Base-by-base conservation (phyloP, 2,797 vertebrate genomes). In the Gallinago nigripennis region DNA sequence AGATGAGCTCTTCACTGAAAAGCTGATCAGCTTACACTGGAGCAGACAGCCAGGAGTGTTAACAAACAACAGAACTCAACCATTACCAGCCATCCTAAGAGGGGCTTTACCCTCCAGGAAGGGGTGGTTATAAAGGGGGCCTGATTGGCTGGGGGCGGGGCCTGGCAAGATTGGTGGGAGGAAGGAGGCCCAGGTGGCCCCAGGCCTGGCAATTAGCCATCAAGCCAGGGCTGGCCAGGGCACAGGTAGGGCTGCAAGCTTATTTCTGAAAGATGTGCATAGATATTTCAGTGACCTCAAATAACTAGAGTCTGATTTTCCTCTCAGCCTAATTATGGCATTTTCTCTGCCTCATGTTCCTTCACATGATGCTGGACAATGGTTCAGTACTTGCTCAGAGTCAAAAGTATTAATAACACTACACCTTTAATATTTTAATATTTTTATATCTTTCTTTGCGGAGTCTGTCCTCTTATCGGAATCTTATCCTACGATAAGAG, bases 41-140 rank as follows among this genome's bases (percentile, higher is more conserved):
- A 57, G 13, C 15, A 53, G 84, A n/a, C 48, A 58, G 27, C 14
- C 5, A 61, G 11, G 2, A 51, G 3, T 1, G 0, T 6, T 23
- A 16, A 28, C 9, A 37, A 23, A 12, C 3, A 63, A 8, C 11
- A 70, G 21, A 41, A 41, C 25, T 21, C 21, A 7, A 2, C 4
- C 11, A 20, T 3, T 16, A 20, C 18, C 6, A 73, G 4, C 21
- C 15, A 12, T 31, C 19, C 82, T 60, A 3, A 56, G 31, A 48
- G 4, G 0, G 0, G 0, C 12, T 41, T 7, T 3, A 0, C 8
- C 1, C 3, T n/a, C 6, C 1, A 35, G 61, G 21, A 19, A 33
- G 21, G 23, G 21, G 37, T 39, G 17, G 3, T 51, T 54, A 17
- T 82, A 37, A 70, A 64, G 35, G 39, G 24, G 9, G 3, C 8